A percentile compares a stretch with the other conserved stretches of the same genome.
These are phyloP conservation scores for Polyommatus iphigenia DNA, from an alignment of 2,888 invertebrate genomes.

Conservation along the genomic window DNA sequence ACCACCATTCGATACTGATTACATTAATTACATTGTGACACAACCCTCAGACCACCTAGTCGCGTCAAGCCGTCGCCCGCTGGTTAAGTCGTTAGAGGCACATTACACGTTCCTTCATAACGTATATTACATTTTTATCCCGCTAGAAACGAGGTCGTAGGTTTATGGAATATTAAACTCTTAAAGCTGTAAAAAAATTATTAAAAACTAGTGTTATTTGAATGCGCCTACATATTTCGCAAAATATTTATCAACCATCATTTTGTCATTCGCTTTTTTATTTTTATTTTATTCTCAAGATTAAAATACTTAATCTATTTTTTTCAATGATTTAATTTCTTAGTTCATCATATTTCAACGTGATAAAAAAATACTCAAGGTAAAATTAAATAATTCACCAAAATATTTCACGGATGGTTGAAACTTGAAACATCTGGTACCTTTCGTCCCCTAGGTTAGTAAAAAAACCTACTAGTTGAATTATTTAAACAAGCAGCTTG, in stretches of 20 bases:
- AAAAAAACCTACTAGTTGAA: background rate
- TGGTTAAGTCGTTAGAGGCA: constrained; percentile 3
- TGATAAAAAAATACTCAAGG: too few relatives aligned
- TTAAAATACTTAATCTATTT: too few relatives aligned
- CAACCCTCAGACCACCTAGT: background rate
- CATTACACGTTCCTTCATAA: constrained; percentile 19
- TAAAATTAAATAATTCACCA: background rate
- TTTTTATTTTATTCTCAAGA: too few relatives aligned
- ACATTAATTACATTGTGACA: too few relatives aligned
- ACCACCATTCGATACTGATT: too few relatives aligned
- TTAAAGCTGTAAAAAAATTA: too few relatives aligned
- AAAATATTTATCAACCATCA: too few relatives aligned
- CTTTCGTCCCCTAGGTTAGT: background rate
- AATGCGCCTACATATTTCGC: too few relatives aligned
- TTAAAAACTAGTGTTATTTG: too few relatives aligned
- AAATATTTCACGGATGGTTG: background rate
- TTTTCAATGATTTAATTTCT: too few relatives aligned
- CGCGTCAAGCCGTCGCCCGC: background rate
- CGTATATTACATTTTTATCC: constrained; percentile 7
- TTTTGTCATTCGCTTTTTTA: too few relatives aligned
- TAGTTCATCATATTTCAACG: too few relatives aligned
- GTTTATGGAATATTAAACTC: background rate
- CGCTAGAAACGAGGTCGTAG: background rate
- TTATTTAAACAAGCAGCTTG: constrained; percentile 1
- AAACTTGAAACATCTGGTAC: background rate